These are phyloP conservation scores for Drosophila austrosaltans DNA, from an alignment of 2,888 invertebrate genomes.

Conservation along the genomic window DNA sequence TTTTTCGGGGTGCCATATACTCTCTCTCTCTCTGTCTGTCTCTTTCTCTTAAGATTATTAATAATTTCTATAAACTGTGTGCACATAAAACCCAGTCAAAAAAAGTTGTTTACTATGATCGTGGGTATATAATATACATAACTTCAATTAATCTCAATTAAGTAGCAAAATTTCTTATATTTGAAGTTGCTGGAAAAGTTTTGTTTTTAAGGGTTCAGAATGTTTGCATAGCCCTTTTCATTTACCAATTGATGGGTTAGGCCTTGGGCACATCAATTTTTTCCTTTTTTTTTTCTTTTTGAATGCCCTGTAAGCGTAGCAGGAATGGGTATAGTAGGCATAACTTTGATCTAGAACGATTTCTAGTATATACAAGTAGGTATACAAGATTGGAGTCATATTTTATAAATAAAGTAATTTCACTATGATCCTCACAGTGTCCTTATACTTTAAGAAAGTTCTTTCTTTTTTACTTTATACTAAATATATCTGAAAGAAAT, in stretches of 20 bases:
- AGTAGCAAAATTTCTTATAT: slow-evolving; percentile 63
- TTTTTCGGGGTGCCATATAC: slow-evolving; percentile 65
- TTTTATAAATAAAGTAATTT: no score
- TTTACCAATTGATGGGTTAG: slow-evolving; percentile 65
- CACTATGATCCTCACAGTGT: no score
- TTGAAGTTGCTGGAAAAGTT: slow-evolving; percentile 46
- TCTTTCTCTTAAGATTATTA: slow-evolving; percentile 62
- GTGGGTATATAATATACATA: slow-evolving; percentile 44
- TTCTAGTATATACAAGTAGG: no score
- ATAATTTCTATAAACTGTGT: slow-evolving; percentile 58
- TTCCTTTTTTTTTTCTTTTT: neutral
- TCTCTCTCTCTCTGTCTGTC: slow-evolving; percentile 20
- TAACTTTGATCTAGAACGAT: no score
- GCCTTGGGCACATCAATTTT: slow-evolving; percentile 65
- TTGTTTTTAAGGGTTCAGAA: slow-evolving; percentile 52
- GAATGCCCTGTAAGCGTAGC: slow-evolving; percentile 40
- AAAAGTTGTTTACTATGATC: slow-evolving; percentile 72
- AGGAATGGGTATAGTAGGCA: slow-evolving; percentile 11
- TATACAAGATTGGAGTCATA: no score
- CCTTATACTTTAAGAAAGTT: no score
- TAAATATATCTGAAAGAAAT: no score
- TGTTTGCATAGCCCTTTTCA: slow-evolving; percentile 61
- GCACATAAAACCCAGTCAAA: slow-evolving; percentile 73
- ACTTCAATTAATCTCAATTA: slow-evolving; percentile 80
- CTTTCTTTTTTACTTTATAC: no score